These are phyloP conservation scores for Polylopha cassiicola DNA, from an alignment of 2,888 invertebrate genomes.

Conservation along the genomic window DNA sequence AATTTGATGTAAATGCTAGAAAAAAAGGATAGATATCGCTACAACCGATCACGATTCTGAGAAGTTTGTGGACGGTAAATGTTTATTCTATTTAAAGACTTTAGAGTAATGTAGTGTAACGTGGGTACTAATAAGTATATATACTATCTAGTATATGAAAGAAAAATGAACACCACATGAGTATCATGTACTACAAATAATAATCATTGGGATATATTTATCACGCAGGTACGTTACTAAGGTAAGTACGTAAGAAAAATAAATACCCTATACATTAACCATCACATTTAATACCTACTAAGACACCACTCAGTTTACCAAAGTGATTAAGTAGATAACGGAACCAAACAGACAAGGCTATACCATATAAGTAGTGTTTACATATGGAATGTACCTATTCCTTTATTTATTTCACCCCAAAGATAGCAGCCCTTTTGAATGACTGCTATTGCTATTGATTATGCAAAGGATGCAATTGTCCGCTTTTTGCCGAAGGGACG, in stretches of 20 bases:
- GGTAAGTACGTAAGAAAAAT: too few relatives aligned
- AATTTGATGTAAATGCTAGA: conserved; percentile 43
- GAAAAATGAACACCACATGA: too few relatives aligned
- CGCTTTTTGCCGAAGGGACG: conserved; percentile 58
- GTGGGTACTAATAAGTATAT: too few relatives aligned
- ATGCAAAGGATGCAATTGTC: conserved; percentile 67
- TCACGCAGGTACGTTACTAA: too few relatives aligned
- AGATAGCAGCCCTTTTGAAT: conserved; percentile 41
- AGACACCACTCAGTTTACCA: too few relatives aligned
- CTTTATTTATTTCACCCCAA: conserved; percentile 31
- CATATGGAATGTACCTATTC: conserved; percentile 13
- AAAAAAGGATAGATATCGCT: conserved; percentile 41
- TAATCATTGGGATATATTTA: too few relatives aligned
- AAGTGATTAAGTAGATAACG: conserved; percentile 5
- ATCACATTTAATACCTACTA: too few relatives aligned
- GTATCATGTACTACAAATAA: too few relatives aligned
- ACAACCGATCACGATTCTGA: conserved; percentile 47
- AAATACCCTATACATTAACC: too few relatives aligned
- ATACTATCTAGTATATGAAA: too few relatives aligned
- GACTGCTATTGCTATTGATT: conserved; percentile 60
- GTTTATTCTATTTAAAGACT: conserved; percentile 14
- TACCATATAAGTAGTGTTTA: conserved; percentile 8
- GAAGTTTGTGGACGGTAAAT: conserved; percentile 33
- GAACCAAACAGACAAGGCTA: conserved; percentile 16
- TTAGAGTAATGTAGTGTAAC: too few relatives aligned